These are phyloP conservation scores for Beroe ovata DNA, from an alignment of 37 sponge, comb jelly and placozoan genomes.

Conservation along the genomic window DNA sequence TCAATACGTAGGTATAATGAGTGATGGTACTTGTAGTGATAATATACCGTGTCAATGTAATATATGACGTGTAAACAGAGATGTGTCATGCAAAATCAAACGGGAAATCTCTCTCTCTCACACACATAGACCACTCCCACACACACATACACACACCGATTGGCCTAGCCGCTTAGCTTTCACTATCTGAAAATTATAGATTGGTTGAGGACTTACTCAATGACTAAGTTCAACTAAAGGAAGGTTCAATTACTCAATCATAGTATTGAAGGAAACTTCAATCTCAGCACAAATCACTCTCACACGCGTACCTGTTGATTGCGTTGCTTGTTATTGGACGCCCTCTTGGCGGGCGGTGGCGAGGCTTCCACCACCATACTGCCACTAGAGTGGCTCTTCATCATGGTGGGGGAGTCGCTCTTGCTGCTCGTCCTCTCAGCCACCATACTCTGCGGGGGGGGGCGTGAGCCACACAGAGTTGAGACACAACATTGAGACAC, in stretches of 20 bases:
- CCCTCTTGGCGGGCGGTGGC: neutral
- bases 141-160: constrained; percentile 27
- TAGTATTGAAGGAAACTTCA: no score
- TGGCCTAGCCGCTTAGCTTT: constrained; percentile 42
- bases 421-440: constrained; percentile 1
- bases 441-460: constrained; percentile 6
- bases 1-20: no score
- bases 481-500: no score
- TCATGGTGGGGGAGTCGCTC: neutral
- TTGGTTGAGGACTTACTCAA: no score
- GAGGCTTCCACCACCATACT: neutral
- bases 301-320: neutral
- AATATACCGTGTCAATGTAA: no score
- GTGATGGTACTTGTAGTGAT: no score
- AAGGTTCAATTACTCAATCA: no score
- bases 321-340: neutral
- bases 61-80: no score
- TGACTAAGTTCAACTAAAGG: no score
- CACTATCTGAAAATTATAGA: constrained; percentile 33
- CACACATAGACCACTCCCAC: constrained; percentile 5
- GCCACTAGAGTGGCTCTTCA: constrained; percentile 36
- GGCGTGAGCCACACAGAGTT: no score
- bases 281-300: no score
- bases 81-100: constrained; percentile 43
- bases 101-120: neutral